These are phyloP conservation scores for Anoplolepis gracilipes DNA, from an alignment of 1,140 invertebrate genomes.

Conservation along the genomic window DNA sequence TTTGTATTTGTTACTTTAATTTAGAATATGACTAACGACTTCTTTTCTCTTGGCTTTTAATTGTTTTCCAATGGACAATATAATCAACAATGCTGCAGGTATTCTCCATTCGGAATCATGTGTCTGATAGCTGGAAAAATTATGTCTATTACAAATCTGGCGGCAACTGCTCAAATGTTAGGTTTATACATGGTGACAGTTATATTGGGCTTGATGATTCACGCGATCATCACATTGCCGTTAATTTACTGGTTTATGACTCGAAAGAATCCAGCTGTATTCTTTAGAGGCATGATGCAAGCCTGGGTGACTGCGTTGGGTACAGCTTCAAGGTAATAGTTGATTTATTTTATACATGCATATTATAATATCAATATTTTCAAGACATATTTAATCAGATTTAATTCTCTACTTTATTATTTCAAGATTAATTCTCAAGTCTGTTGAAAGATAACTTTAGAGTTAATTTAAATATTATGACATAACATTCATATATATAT, in stretches of 20 bases:
- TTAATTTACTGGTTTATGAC: constrained; percentile 88
- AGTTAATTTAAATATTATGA: constrained; percentile 6
- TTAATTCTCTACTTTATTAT: background rate
- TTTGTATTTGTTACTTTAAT: background rate
- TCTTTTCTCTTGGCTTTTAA: constrained; percentile 1
- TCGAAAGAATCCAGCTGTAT: constrained; percentile 88
- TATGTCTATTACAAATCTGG: constrained; percentile 88
- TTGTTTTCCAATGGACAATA: background rate
- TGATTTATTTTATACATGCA: background rate
- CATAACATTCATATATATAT: background rate
- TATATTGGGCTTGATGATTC: constrained; percentile 88
- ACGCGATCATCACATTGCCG: constrained; percentile 89
- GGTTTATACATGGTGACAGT: constrained; percentile 90
- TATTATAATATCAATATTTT: background rate
- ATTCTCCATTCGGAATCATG: constrained; percentile 90
- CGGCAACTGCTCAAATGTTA: constrained; percentile 88
- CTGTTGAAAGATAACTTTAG: background rate
- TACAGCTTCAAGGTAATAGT: constrained; percentile 88
- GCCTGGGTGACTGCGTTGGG: constrained; percentile 90
- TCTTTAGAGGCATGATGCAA: constrained; percentile 88
- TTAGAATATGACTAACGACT: background rate
- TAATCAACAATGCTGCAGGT: constrained; percentile 83
- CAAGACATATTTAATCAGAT: background rate
- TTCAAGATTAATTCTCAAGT: background rate
- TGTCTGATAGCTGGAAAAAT: constrained; percentile 90